Conservation (phyloP, 2,888 invertebrate genomes). For the Tortrix viridana region DNA sequence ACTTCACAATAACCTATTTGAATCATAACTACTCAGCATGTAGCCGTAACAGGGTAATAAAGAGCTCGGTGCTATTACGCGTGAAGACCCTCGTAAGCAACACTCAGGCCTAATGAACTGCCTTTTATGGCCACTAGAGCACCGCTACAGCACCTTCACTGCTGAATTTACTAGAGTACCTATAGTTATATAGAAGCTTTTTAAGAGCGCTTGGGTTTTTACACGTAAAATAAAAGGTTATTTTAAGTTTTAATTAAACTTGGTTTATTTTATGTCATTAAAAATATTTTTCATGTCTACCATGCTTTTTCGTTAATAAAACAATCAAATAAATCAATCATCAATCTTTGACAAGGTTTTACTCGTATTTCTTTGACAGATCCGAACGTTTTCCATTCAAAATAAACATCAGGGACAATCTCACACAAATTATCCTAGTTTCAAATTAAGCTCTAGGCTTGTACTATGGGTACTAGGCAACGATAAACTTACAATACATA, state of each 20-base stretch:
- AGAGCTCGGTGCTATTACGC: slow-evolving; percentile 14
- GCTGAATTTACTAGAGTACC: not conserved
- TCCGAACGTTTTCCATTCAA: no score
- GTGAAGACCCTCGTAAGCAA: slow-evolving; percentile 15
- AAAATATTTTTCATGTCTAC: no score
- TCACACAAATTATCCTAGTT: no score
- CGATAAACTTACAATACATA: no score
- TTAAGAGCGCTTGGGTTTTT: not conserved
- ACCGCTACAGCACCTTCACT: slow-evolving; percentile 17
- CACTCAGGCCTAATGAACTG: slow-evolving; percentile 18
- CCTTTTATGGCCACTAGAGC: slow-evolving; percentile 19
- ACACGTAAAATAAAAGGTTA: slow-evolving; percentile 1
- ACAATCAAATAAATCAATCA: no score
- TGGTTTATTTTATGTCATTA: not conserved
- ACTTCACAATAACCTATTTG: not conserved
- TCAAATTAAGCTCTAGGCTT: no score
- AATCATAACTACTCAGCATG: not conserved
- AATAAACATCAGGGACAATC: no score
- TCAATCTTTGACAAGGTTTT: no score
- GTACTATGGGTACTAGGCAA: no score
- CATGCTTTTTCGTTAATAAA: no score
- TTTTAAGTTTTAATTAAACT: not conserved
- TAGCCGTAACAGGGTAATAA: slow-evolving; percentile 9
- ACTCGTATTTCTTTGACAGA: no score
- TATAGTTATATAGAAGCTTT: slow-evolving; percentile 2